Evolutionary conservation across 2,797 vertebrate species (phyloP), one percentile per base, ranked within the genome.

Genomic region (Okamejei kenojei): DNA sequence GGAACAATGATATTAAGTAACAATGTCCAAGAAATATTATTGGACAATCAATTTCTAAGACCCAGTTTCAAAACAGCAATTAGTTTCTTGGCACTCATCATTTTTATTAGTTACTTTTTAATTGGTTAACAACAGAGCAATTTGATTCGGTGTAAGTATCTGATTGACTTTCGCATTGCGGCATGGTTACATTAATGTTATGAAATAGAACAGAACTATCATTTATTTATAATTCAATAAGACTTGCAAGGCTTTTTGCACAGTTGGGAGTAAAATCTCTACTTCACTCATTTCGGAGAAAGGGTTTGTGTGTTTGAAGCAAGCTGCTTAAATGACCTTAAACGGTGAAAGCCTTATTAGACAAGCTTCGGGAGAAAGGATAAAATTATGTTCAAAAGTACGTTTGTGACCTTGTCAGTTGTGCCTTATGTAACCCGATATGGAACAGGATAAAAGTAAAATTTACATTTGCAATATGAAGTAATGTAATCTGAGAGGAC

Each of bases 211-310:
- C 81, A 13, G 23, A 84, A 29, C 38, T 58, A 82, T 82, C 38
- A 61, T 26, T 84, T 61, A 84, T 84, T 82, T 58, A 58, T 58
- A 84, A 84, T 29, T 84, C 23, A 84, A 82, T 82, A 58, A 82
- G 38, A 80, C 35, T 26, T 81, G 19, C 23, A 81, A 23, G 19
- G 45, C 15, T 26, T 11, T 9, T 84, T 54, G 15, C 80, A 84
- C 45, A 84, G 26, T 29, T 58, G 45, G 45, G 81, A 29, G 54
- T 29, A 84, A 61, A 15, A 17, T 15, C 9, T 26, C 54, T 54
- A 84, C n/a, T 61, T 84, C 45, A 61, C 81, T 61, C 5, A 29
- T 61, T 15, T 84, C 3, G 26, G 9, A 13, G 26, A 58, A 58
- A 19, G 23, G 45, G 79, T 82, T 82, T 82, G 81, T 58, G 7